phyloP scores from a whole-genome alignment of 2,888 invertebrate genomes.

The Megaustenia siamemsis region DNA sequence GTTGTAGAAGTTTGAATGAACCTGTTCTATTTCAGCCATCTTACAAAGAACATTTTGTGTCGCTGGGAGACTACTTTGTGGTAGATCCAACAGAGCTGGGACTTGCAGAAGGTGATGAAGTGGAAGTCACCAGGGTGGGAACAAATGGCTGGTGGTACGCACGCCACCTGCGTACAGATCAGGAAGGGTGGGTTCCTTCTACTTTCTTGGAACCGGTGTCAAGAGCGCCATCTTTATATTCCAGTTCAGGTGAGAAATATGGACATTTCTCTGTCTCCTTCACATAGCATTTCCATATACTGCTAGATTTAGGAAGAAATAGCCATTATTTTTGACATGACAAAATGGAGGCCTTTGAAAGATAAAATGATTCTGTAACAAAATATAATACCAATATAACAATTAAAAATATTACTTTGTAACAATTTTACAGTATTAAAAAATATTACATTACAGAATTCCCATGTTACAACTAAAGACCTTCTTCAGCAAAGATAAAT shows the following conservation, averaged over 20 bases:
- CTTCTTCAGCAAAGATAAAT: too few species aligned
- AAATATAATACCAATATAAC: too few species aligned
- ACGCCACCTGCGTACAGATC: conserved; percentile 84
- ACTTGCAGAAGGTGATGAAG: conserved; percentile 92
- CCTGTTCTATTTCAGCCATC: conserved; percentile 63
- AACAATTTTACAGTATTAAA: too few species aligned
- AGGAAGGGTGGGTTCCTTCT: conserved; percentile 94
- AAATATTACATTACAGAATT: too few species aligned
- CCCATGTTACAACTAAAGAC: too few species aligned
- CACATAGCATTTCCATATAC: too few species aligned
- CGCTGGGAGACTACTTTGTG: conserved; percentile 94
- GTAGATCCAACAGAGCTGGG: conserved; percentile 94
- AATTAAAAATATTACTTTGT: too few species aligned
- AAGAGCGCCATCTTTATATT: conserved; percentile 44
- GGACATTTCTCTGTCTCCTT: too few species aligned
- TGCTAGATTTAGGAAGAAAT: too few species aligned
- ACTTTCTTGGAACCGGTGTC: conserved; percentile 85
- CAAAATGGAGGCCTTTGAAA: too few species aligned
- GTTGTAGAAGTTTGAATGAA: background rate
- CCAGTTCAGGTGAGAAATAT: conserved; percentile 57
- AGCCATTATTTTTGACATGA: too few species aligned
- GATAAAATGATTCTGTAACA: too few species aligned
- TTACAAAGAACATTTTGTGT: conserved; percentile 87
- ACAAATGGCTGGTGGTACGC: conserved; percentile 99
- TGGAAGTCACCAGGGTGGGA: conserved; percentile 93